Conservation (phyloP, 2,797 vertebrate genomes). For the Morelia viridis region DNA sequence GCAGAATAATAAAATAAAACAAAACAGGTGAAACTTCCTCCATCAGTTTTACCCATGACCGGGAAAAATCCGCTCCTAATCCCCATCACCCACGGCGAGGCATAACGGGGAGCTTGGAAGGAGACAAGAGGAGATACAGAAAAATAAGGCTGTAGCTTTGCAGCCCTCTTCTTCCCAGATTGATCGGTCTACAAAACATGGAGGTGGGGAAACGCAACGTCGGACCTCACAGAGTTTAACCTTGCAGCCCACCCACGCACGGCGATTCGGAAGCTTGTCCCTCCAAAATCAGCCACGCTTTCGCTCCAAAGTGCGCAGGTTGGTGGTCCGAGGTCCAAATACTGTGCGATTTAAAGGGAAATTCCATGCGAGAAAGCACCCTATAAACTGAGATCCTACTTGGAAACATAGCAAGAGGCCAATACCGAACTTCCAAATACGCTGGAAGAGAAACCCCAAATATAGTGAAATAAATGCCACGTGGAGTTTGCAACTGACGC, state of each 20-base stretch:
- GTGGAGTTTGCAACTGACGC: no score
- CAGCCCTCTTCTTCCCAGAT: not conserved
- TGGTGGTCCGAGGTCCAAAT: not conserved
- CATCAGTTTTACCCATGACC: not conserved
- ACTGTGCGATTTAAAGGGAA: not conserved
- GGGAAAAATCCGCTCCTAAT: not conserved
- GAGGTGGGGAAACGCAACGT: not conserved
- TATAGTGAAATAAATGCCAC: not conserved
- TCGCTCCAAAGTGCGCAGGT: not conserved
- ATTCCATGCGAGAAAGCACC: not conserved
- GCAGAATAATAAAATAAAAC: no score
- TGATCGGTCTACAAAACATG: not conserved
- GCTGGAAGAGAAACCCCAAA: not conserved
- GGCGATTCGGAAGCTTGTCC: not conserved
- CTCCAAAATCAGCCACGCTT: not conserved
- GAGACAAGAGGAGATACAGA: not conserved
- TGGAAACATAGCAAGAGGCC: not conserved
- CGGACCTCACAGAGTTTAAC: not conserved
- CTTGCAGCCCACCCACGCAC: not conserved
- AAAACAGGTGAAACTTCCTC: not conserved
- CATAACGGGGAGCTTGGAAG: not conserved
- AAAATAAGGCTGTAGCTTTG: not conserved
- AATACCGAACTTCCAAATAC: not conserved
- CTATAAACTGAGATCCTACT: not conserved
- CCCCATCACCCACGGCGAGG: not conserved